Percentiles rank a stretch among this genome's conserved stretches.
phyloP scores from a whole-genome alignment of 2,888 invertebrate genomes.

The Piscicola geometra region DNA sequence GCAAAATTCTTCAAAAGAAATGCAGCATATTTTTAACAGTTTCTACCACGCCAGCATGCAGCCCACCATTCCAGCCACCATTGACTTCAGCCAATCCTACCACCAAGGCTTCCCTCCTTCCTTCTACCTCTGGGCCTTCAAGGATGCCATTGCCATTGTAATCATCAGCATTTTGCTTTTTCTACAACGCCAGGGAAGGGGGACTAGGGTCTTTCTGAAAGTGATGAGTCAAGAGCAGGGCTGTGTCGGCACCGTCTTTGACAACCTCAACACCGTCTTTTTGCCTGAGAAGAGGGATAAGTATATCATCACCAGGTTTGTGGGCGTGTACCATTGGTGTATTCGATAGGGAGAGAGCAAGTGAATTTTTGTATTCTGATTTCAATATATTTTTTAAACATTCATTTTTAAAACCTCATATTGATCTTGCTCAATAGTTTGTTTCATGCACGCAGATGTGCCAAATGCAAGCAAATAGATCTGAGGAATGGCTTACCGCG shows the following conservation, averaged over 20 bases:
- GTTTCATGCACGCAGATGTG: no score
- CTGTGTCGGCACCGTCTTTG: constrained; percentile 37
- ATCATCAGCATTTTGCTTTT: constrained; percentile 37
- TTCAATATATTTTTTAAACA: no score
- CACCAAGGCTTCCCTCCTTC: constrained; percentile 32
- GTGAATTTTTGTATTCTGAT: no score
- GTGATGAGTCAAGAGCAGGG: constrained; percentile 2
- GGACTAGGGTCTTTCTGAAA: constrained; percentile 4
- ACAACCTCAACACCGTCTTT: constrained; percentile 40
- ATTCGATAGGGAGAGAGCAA: no score
- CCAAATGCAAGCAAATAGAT: no score
- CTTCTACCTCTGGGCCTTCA: constrained; percentile 43
- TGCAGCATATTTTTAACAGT: no score
- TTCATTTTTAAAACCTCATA: no score
- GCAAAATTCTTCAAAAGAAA: no score
- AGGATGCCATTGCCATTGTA: constrained; percentile 39
- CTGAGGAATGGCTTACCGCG: no score
- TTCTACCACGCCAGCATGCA: no score
- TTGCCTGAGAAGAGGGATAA: constrained; percentile 44
- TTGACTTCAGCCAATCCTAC: not conserved
- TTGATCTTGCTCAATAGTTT: no score
- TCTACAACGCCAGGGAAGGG: constrained; percentile 33
- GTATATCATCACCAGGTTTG: constrained; percentile 37
- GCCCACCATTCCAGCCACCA: not conserved
- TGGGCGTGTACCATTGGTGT: no score